Conservation (phyloP, 2,888 invertebrate species). For the Drosophila meridiana region DNA sequence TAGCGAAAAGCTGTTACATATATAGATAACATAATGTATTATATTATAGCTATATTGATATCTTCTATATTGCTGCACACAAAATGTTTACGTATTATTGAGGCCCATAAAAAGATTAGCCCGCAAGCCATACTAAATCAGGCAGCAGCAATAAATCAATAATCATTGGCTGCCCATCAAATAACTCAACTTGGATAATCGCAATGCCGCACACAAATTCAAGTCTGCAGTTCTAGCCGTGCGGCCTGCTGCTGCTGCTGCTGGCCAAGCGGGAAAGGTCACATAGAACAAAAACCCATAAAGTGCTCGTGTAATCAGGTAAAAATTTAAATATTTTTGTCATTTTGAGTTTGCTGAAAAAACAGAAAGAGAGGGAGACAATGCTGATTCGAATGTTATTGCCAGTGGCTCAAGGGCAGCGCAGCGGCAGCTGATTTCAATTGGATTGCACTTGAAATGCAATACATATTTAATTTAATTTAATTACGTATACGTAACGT, state of each 20-base stretch:
- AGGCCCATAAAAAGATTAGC: constrained; percentile 19
- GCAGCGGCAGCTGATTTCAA: constrained; percentile 50
- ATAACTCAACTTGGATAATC: constrained; percentile 48
- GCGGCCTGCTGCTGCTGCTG: not conserved
- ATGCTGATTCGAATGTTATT: constrained; percentile 46
- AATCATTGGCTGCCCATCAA: constrained; percentile 28
- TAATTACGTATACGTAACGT: constrained; percentile 60
- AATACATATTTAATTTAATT: constrained; percentile 70
- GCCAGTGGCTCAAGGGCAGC: constrained; percentile 57
- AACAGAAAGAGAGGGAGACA: constrained; percentile 20
- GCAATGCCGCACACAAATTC: constrained; percentile 32
- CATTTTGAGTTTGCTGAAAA: constrained; percentile 42
- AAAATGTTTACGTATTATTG: constrained; percentile 4
- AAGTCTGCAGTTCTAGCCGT: constrained; percentile 23
- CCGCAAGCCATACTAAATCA: constrained; percentile 9
- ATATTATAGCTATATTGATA: too few species aligned
- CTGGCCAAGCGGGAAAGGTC: constrained; percentile 47
- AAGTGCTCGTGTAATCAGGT: constrained; percentile 54
- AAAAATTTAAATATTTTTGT: constrained; percentile 74
- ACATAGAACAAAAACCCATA: constrained; percentile 50
- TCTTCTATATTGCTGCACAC: not conserved
- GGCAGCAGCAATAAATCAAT: constrained; percentile 39
- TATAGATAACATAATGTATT: not conserved
- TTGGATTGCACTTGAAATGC: constrained; percentile 72
- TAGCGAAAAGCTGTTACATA: not conserved